phyloP scores from a whole-genome alignment of 2,888 invertebrate species.

The Tenthredo mesomela region DNA sequence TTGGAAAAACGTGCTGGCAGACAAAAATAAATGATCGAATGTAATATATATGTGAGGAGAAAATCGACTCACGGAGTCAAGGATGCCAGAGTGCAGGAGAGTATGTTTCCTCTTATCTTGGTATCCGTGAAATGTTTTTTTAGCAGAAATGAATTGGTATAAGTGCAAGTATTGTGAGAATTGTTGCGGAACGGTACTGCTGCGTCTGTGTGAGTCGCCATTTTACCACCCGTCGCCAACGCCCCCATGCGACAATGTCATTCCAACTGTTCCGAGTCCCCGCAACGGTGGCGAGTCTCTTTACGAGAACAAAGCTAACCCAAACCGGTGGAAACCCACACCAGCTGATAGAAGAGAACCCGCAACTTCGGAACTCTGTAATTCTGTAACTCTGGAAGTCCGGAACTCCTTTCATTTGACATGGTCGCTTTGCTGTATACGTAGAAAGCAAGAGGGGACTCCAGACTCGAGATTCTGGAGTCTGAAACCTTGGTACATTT shows the following conservation, averaged over 20 bases:
- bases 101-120: not conserved
- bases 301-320: conserved; percentile 26
- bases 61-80: conserved; percentile 67
- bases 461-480: conserved; percentile 9
- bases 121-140: conserved; percentile 7
- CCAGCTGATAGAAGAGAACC: not conserved
- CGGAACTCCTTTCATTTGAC: not conserved
- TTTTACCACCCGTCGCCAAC: conserved; percentile 21
- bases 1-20: conserved; percentile 47
- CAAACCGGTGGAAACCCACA: too few relatives aligned
- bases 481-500: conserved; percentile 59
- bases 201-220: conserved; percentile 32
- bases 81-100: not conserved
- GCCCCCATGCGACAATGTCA: not conserved
- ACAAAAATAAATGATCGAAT: conserved; percentile 67
- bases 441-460: not conserved
- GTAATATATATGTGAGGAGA: conserved; percentile 59
- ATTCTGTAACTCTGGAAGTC: not conserved
- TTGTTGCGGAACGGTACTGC: not conserved
- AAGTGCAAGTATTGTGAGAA: not conserved
- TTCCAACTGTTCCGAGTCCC: not conserved
- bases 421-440: not conserved
- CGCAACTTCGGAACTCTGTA: not conserved
- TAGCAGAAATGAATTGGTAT: not conserved
- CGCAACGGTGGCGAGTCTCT: not conserved